Conservation (phyloP, 1,140 invertebrate genomes). For the Papilio polytes region DNA sequence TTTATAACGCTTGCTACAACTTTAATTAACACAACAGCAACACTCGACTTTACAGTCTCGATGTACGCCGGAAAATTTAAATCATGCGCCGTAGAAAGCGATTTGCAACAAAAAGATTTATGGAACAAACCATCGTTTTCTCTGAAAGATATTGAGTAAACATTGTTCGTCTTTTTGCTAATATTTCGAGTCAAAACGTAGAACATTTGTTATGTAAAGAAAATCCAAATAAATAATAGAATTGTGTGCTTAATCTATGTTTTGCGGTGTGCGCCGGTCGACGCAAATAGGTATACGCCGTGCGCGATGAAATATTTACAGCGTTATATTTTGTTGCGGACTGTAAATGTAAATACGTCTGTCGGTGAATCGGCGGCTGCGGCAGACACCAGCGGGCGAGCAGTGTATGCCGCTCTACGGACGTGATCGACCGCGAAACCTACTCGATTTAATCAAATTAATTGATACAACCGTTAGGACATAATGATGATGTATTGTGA, state of each 20-base stretch:
- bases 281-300: constrained; percentile 22
- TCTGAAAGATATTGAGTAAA: constrained; percentile 30
- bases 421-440: constrained; percentile 76
- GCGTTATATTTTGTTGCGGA: constrained; percentile 24
- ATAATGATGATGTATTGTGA: constrained; percentile 80
- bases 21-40: constrained; percentile 67
- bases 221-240: constrained; percentile 40
- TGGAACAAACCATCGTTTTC: constrained; percentile 13
- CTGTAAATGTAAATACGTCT: constrained; percentile 51
- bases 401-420: constrained; percentile 57
- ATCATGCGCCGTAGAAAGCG: constrained; percentile 49
- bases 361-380: constrained; percentile 37
- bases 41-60: constrained; percentile 54
- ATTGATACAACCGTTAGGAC: constrained; percentile 79
- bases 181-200: constrained; percentile 18
- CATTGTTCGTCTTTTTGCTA: constrained; percentile 21
- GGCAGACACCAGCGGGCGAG: constrained; percentile 41
- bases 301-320: constrained; percentile 28
- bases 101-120: constrained; percentile 56
- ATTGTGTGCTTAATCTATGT: constrained; percentile 35
- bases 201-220: constrained; percentile 31
- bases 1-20: constrained; percentile 42
- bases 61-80: constrained; percentile 64
- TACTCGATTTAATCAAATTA: constrained; percentile 79
- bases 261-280: neutral